These are phyloP conservation scores for Bovichtus diacanthus DNA, from an alignment of 2,797 vertebrate genomes.

Conservation along the genomic window DNA sequence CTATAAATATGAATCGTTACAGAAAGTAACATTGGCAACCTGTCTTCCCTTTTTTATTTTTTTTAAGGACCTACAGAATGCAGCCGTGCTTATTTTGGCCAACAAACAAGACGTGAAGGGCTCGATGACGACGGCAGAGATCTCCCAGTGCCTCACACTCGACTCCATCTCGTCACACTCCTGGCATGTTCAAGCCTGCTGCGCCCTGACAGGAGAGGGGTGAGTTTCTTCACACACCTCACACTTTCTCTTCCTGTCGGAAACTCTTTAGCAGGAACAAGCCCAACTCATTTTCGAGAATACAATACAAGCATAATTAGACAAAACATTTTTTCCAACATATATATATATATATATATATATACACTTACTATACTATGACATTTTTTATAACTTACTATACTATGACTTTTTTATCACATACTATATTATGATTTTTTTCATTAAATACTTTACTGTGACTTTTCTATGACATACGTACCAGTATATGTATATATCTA, in stretches of 20 bases:
- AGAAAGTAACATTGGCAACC: background rate
- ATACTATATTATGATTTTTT: no score
- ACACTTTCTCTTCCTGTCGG: slow-evolving; percentile 3
- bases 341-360: no score
- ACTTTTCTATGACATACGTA: no score
- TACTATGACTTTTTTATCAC: no score
- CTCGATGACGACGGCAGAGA: slow-evolving; percentile 88
- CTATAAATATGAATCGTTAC: background rate
- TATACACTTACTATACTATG: no score
- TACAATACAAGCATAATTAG: no score
- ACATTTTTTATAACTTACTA: no score
- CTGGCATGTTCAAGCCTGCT: slow-evolving; percentile 91
- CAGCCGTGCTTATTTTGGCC: slow-evolving; percentile 88
- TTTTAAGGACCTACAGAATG: slow-evolving; percentile 86
- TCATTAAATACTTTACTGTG: no score
- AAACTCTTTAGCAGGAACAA: no score
- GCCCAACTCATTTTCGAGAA: no score
- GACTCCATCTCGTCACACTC: slow-evolving; percentile 86
- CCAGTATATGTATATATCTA: no score
- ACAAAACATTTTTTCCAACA: no score
- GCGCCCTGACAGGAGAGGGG: slow-evolving; percentile 91
- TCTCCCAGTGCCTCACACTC: slow-evolving; percentile 88
- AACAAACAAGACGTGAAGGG: slow-evolving; percentile 92
- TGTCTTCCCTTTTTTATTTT: fast-evolving
- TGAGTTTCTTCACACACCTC: slow-evolving; percentile 68